phyloP scores from a whole-genome alignment of 2,888 invertebrate species.

The Pandemis cinnamomeana region DNA sequence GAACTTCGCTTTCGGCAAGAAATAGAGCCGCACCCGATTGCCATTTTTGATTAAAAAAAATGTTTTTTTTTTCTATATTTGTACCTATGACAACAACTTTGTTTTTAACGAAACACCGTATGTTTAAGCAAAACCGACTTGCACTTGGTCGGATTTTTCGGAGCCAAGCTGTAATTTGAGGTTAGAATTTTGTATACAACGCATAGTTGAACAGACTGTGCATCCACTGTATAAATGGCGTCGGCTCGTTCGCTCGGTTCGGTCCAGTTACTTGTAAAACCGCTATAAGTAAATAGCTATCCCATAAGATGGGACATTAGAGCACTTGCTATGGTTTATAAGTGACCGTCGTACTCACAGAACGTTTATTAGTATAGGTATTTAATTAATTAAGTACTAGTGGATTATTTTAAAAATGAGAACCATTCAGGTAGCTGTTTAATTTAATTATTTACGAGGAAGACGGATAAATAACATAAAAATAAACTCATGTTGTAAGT shows the following conservation, averaged over 20 bases:
- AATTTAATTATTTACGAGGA: too few relatives aligned
- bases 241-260: conserved; percentile 56
- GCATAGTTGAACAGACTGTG: conserved; percentile 3
- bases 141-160: background rate
- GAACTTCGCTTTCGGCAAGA: too few relatives aligned
- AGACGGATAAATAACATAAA: too few relatives aligned
- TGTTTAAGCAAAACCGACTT: background rate
- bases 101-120: too few relatives aligned
- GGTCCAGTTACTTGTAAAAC: conserved; percentile 82
- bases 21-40: too few relatives aligned
- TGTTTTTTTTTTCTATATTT: too few relatives aligned
- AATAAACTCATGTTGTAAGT: too few relatives aligned
- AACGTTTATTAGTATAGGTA: conserved; percentile 44
- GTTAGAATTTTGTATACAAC: conserved; percentile 1
- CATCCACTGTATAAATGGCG: conserved; percentile 41
- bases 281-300: conserved; percentile 80
- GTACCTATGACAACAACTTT: too few relatives aligned
- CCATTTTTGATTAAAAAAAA: too few relatives aligned
- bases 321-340: conserved; percentile 47
- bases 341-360: background rate
- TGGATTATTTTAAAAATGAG: too few relatives aligned
- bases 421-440: too few relatives aligned
- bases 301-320: conserved; percentile 69
- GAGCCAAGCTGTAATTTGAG: background rate
- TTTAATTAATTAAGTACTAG: background rate